Percentiles rank a stretch among this genome's conserved stretches.
Conservation (phyloP, 2,113 vertebrate species). For the Urocolius indicus region DNA sequence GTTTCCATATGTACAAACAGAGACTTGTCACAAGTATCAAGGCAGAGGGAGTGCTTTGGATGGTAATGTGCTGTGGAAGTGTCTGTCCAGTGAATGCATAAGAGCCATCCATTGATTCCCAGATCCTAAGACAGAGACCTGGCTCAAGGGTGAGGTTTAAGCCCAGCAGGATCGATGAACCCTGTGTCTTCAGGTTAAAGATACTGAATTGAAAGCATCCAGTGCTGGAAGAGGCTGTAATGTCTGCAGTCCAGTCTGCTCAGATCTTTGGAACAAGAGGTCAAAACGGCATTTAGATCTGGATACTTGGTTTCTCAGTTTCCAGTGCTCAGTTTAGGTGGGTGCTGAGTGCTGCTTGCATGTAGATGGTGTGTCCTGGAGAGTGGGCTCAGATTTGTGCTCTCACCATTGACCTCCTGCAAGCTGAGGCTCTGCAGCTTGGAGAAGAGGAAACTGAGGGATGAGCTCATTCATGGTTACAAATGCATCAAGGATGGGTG, state of each 20-base stretch:
- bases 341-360: neutral
- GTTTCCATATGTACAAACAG: slow-evolving; percentile 59
- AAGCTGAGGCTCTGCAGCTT: too few species aligned
- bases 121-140: neutral
- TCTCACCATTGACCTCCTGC: neutral
- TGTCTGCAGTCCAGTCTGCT: neutral
- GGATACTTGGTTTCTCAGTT: neutral
- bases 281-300: neutral
- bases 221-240: neutral
- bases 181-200: neutral
- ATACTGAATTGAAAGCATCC: neutral
- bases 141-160: neutral
- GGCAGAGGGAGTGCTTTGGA: neutral
- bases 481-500: too few species aligned
- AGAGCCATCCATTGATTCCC: neutral
- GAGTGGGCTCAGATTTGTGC: rapidly evolving
- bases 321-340: neutral
- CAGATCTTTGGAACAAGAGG: neutral
- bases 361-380: neutral
- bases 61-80: slow-evolving; percentile 7
- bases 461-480: too few species aligned
- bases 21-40: slow-evolving; percentile 23
- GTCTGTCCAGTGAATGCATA: neutral
- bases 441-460: too few species aligned
- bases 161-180: neutral